A percentile compares a stretch with the other conserved stretches of the same genome.
Evolutionary conservation across 2,888 invertebrate genomes (phyloP).

Genomic region (Odontothrips loti): DNA sequence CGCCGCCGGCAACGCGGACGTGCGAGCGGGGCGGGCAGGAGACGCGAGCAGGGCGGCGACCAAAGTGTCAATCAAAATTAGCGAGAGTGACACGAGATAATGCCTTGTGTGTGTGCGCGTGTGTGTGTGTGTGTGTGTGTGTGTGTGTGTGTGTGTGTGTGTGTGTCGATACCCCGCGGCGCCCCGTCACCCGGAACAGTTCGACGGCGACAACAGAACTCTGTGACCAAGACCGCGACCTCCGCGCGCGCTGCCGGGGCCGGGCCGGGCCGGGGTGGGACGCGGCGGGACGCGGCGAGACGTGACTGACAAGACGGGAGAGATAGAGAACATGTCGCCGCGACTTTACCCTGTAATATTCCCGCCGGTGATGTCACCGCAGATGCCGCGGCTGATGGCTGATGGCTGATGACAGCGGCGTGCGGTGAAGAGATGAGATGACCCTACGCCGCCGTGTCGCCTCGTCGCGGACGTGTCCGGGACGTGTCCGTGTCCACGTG

Average conservation of each 20-base stretch:
- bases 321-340: neutral
- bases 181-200: conserved; percentile 47
- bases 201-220: too few relatives aligned
- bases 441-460: neutral
- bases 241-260: conserved; percentile 47
- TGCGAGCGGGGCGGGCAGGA: conserved; percentile 40
- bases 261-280: conserved; percentile 39
- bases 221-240: conserved; percentile 42
- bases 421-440: neutral
- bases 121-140: conserved; percentile 42
- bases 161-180: conserved; percentile 45
- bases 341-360: neutral
- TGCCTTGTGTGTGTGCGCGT: conserved; percentile 40
- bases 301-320: neutral
- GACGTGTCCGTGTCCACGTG: neutral
- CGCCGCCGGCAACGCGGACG: conserved; percentile 57
- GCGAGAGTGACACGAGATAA: conserved; percentile 29
- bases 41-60: neutral
- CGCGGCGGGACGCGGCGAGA: neutral
- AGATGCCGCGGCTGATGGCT: neutral
- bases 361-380: conserved; percentile 7
- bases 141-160: neutral
- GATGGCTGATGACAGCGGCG: too few relatives aligned
- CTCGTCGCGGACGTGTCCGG: neutral
- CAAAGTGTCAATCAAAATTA: conserved; percentile 19